Evolutionary conservation across 2,113 vertebrate genomes (phyloP).

Genomic region (Phylloscopus trochiloides): DNA sequence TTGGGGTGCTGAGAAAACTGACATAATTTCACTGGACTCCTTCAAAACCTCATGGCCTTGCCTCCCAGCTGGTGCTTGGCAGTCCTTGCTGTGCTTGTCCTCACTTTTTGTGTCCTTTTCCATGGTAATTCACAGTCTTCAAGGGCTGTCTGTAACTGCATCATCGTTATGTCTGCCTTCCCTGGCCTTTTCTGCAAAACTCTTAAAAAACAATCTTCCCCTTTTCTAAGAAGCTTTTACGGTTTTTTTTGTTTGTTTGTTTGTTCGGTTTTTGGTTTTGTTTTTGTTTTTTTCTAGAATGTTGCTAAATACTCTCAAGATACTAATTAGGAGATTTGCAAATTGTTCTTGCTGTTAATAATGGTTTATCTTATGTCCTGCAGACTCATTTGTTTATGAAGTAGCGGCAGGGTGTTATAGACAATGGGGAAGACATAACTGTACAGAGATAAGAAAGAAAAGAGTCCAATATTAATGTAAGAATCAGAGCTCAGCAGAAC

Average conservation of each 20-base stretch:
- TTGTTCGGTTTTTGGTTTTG: neutral
- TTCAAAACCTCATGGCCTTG: neutral
- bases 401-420: neutral
- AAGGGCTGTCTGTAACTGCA: neutral
- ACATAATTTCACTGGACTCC: neutral
- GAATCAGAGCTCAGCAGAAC: neutral
- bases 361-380: neutral
- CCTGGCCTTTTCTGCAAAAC: neutral
- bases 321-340: neutral
- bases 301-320: neutral
- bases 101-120: neutral
- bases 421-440: neutral
- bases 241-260: neutral
- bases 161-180: neutral
- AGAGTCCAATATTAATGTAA: neutral
- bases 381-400: neutral
- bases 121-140: neutral
- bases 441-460: neutral
- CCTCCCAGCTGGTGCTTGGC: neutral
- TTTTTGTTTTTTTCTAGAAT: neutral
- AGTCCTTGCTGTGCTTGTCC: accelerated
- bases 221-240: neutral
- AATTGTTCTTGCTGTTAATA: neutral
- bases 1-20: neutral
- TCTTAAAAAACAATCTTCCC: neutral